These are phyloP conservation scores for Gephyroberyx darwinii DNA, from an alignment of 2,797 vertebrate species.

Conservation along the genomic window DNA sequence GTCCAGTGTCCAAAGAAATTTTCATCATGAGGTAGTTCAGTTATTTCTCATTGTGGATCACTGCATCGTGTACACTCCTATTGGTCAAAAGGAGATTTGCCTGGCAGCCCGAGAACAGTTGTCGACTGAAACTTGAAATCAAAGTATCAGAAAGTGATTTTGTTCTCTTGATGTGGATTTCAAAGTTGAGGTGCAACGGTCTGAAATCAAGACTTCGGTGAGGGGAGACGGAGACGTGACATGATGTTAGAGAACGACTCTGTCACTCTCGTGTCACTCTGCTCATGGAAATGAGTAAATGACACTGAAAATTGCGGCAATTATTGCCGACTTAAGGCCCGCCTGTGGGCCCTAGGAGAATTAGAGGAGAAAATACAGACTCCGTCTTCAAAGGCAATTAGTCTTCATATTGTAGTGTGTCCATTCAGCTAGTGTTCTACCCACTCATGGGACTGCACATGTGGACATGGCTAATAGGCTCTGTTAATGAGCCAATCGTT, in stretches of 20 bases:
- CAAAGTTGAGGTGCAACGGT: constrained; percentile 21
- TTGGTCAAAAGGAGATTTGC: not conserved
- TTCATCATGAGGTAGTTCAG: not conserved
- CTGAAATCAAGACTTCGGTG: constrained; percentile 6
- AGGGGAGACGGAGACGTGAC: constrained; percentile 8
- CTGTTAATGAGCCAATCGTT: constrained; percentile 87
- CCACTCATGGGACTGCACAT: constrained; percentile 82
- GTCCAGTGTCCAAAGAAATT: not conserved
- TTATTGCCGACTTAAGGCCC: constrained; percentile 72
- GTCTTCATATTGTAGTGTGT: constrained; percentile 85
- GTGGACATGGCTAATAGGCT: constrained; percentile 86
- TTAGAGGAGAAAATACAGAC: constrained; percentile 78
- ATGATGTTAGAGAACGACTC: constrained; percentile 21
- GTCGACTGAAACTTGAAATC: not conserved
- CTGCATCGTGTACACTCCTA: not conserved
- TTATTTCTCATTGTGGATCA: not conserved
- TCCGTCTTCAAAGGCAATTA: constrained; percentile 84
- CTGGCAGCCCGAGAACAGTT: not conserved
- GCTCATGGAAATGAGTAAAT: constrained; percentile 60
- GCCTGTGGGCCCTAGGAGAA: constrained; percentile 70
- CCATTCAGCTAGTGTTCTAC: constrained; percentile 79
- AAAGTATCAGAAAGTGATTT: not conserved
- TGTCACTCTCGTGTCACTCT: constrained; percentile 51
- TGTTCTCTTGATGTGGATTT: constrained; percentile 23
- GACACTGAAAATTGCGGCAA: constrained; percentile 73